Base-by-base conservation (phyloP, 2,888 invertebrate species). In the Deroplatys truncata region DNA sequence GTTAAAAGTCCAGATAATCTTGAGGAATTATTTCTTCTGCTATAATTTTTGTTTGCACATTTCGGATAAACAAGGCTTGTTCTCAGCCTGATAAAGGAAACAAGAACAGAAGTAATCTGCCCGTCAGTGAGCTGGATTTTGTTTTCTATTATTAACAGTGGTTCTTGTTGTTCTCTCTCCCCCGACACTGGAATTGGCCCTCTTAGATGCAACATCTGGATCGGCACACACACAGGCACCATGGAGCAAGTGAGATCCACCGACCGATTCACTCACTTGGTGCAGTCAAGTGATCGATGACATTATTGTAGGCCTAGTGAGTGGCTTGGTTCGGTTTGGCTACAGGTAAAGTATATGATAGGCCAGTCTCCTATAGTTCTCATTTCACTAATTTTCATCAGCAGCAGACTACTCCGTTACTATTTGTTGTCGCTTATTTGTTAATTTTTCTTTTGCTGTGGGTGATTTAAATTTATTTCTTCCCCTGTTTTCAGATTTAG, bases 311-410 rank as follows among this genome's bases (percentile, higher is more conserved):
- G 90, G 89, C 88, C 90, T 90, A 90, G 89, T 89, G 88, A 84
- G 85, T 88, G 88, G 89, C 87, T 89, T 89, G 89, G 88, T 89
- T 88, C 84, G 89, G 90, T 88, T 89, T 56, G 87, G 87, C 88
- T 86, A 82, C 90, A 94, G 94, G 94, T 94, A 94, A 94, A 93
- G 94, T 94, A 94, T 93, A 92, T 93, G 93, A 93, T 92, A 92
- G 93, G 93, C 93, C 93, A 93, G 93, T 93, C 93, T 93, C 93
- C 89, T 89, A 85, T 28, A 35, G 25, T 87, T 86, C 83, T 82
- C 82, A 35, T 87, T 82, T 87, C 28, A 87, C 83, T 28, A 87
- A 87, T 83, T 43, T 87, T 85, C 82, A 72, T 82, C 87, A 87
- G 87, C 87, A 87, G 87, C 87, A 87, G 83, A 83, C 13, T 49